A percentile compares a stretch with the other conserved stretches of the same genome.
Evolutionary conservation across 2,113 vertebrate species (phyloP).

Genomic region (Halichoeres trimaculatus): DNA sequence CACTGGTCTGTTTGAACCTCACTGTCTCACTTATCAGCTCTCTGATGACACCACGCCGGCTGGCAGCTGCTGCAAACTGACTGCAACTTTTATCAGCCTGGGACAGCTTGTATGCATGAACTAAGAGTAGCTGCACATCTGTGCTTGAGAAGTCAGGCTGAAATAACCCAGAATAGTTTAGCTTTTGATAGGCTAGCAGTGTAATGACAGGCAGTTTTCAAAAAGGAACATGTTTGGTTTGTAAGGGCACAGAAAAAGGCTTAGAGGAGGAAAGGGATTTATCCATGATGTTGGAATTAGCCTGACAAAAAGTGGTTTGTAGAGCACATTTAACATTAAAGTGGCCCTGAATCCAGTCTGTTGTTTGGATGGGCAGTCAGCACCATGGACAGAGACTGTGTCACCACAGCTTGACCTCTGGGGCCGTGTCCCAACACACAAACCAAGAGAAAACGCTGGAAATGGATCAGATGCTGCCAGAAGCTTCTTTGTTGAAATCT

Average conservation of each 20-base stretch:
- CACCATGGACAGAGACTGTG: constrained; percentile 77
- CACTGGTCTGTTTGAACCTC: constrained; percentile 52
- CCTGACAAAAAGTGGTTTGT: constrained; percentile 1
- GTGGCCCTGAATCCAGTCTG: constrained; percentile 5
- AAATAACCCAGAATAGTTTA: constrained; percentile 5
- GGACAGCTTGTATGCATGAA: constrained; percentile 21
- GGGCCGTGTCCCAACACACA: constrained; percentile 29
- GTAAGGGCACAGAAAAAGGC: not conserved
- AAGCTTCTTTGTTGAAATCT: constrained; percentile 34
- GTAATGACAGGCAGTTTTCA: not conserved
- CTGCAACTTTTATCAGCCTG: constrained; percentile 42
- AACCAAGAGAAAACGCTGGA: constrained; percentile 67
- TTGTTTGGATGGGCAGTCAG: constrained; percentile 69
- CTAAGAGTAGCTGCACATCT: not conserved
- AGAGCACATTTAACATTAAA: constrained; percentile 17
- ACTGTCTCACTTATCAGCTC: constrained; percentile 64
- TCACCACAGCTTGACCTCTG: constrained; percentile 64
- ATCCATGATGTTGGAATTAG: constrained; percentile 29
- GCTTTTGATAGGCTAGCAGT: not conserved
- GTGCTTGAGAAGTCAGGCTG: not conserved
- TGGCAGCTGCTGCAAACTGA: constrained; percentile 30
- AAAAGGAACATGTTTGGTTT: not conserved
- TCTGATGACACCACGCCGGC: constrained; percentile 19
- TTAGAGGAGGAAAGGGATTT: constrained; percentile 1
- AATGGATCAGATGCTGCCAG: constrained; percentile 39